Evolutionary conservation across 2,113 vertebrate genomes (phyloP).

Genomic region (Psittacus erithacus): DNA sequence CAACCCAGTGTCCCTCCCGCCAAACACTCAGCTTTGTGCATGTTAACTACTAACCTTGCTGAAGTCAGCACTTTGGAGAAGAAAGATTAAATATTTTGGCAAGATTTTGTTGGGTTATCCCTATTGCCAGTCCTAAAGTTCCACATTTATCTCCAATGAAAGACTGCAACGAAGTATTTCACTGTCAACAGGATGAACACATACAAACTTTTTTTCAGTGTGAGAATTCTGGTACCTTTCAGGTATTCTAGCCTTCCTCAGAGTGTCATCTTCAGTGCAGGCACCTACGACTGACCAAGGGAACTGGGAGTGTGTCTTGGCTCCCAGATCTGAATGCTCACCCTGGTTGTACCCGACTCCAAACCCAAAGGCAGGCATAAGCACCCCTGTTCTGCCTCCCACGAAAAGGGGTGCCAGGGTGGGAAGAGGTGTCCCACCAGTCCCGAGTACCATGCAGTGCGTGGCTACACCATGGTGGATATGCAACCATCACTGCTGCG

Average conservation of each 20-base stretch:
- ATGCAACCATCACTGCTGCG: accelerated
- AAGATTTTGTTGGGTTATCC: neutral
- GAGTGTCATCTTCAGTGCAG: neutral
- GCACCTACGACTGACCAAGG: accelerated
- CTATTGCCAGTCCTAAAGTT: neutral
- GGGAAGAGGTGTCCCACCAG: neutral
- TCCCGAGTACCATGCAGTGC: accelerated
- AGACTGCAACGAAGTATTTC: neutral
- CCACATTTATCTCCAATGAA: neutral
- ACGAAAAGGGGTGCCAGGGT: accelerated
- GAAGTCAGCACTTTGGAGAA: neutral
- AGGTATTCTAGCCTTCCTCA: neutral
- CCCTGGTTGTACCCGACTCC: neutral
- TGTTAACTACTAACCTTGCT: neutral
- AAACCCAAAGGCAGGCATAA: neutral
- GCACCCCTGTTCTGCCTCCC: neutral
- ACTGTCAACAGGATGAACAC: accelerated
- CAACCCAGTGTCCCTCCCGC: accelerated
- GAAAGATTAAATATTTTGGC: neutral
- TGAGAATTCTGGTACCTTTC: neutral
- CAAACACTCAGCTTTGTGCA: neutral
- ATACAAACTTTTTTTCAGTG: neutral
- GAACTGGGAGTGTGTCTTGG: neutral
- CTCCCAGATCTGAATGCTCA: neutral
- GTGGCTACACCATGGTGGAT: accelerated